Evolutionary conservation across 2,888 invertebrate species (phyloP).

Genomic region (Epirrhoe tristata): DNA sequence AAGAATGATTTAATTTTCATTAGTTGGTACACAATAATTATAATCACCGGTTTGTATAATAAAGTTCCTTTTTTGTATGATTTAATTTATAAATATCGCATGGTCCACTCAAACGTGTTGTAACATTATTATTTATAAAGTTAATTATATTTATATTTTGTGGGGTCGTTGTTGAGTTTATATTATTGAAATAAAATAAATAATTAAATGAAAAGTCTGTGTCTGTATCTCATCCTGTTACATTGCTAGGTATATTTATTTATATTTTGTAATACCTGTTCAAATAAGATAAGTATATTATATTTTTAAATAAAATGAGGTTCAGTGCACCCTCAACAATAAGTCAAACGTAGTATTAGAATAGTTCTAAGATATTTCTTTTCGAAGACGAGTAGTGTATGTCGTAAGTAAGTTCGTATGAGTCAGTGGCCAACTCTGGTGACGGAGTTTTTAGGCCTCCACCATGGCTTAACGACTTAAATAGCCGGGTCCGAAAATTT

Average conservation of each 20-base stretch:
- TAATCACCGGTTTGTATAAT: slow-evolving; percentile 49
- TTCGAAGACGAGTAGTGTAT: no score
- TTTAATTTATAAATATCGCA: slow-evolving; percentile 54
- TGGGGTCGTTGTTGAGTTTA: slow-evolving; percentile 82
- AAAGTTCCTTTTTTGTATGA: slow-evolving; percentile 52
- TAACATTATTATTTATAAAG: slow-evolving; percentile 51
- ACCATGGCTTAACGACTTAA: no score
- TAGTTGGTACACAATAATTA: slow-evolving; percentile 54
- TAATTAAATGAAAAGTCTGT: slow-evolving; percentile 53
- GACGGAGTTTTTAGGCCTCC: no score
- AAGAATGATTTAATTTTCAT: slow-evolving; percentile 67
- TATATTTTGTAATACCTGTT: no score
- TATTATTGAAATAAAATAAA: slow-evolving; percentile 63
- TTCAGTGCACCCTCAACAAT: no score
- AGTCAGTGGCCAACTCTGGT: no score
- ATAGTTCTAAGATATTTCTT: no score
- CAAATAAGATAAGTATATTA: no score
- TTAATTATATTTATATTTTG: slow-evolving; percentile 69
- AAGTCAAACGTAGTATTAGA: no score
- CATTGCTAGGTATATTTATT: background rate
- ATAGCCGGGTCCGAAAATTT: no score
- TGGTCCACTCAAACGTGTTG: slow-evolving; percentile 57
- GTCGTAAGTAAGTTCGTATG: no score
- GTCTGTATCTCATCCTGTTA: slow-evolving; percentile 27
- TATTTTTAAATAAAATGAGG: no score